These are phyloP conservation scores for Proteles cristata DNA, from an alignment of 2,113 vertebrate genomes.

Conservation along the genomic window DNA sequence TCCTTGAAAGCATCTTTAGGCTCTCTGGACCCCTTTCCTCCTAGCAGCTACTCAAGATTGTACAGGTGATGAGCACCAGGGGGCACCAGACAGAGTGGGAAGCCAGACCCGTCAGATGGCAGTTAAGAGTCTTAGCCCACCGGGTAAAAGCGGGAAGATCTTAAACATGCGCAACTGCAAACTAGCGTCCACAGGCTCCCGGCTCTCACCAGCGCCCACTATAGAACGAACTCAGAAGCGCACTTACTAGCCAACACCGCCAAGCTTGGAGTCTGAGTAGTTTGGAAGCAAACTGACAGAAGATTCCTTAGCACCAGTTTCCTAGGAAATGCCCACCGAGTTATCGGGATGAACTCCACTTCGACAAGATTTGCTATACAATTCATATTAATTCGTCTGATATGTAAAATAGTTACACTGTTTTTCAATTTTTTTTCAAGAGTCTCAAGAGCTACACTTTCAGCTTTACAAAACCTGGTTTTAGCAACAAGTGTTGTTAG, in stretches of 20 bases:
- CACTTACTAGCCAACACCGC: neutral
- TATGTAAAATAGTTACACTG: neutral
- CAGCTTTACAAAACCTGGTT: neutral
- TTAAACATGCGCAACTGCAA: conserved; percentile 51
- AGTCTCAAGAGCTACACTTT: neutral
- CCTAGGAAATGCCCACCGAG: neutral
- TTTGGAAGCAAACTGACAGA: neutral
- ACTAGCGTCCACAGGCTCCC: neutral
- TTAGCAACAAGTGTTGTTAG: neutral
- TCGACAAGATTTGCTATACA: neutral
- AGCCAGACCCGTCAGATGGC: neutral
- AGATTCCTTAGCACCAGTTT: neutral
- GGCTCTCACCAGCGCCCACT: neutral
- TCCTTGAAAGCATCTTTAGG: conserved; percentile 51
- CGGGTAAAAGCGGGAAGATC: conserved; percentile 61
- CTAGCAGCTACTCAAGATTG: neutral
- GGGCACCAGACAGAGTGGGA: conserved; percentile 69
- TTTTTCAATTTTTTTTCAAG: neutral
- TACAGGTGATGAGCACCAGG: conserved; percentile 69
- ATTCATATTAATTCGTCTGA: neutral
- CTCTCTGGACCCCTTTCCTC: conserved; percentile 29
- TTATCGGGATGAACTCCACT: neutral
- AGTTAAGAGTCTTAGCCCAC: conserved; percentile 24
- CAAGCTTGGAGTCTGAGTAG: neutral
- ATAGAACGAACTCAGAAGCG: neutral